These are phyloP conservation scores for Pampus argenteus DNA, from an alignment of 2,797 vertebrate species.

Conservation along the genomic window DNA sequence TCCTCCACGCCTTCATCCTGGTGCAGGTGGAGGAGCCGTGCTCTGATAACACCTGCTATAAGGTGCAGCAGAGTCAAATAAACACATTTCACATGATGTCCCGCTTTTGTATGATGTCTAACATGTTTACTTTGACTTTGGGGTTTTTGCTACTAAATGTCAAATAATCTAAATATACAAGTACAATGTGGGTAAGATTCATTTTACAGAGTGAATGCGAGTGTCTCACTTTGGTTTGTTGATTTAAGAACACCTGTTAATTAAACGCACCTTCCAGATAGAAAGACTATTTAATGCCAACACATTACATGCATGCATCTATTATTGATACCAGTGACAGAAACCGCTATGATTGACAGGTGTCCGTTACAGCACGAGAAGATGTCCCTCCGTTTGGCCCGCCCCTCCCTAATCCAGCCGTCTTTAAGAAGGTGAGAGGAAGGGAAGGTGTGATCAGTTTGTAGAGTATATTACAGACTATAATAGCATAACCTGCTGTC, in stretches of 20 bases:
- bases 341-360: conserved; percentile 78
- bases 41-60: conserved; percentile 71
- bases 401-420: conserved; percentile 87
- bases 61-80: conserved; percentile 46
- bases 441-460: neutral
- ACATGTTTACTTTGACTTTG: neutral
- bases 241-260: no score
- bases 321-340: neutral
- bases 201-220: no score
- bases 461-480: neutral
- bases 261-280: no score
- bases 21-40: conserved; percentile 88
- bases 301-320: neutral
- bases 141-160: no score
- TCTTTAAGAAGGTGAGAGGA: conserved; percentile 90
- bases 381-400: conserved; percentile 93
- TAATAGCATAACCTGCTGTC: neutral
- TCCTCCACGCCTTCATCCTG: conserved; percentile 93
- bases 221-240: no score
- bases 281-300: no score
- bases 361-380: conserved; percentile 93
- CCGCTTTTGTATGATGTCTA: neutral
- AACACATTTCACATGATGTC: neutral
- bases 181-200: no score
- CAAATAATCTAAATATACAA: no score